phyloP scores from a whole-genome alignment of 2,888 invertebrate species.

The Dromius quadrimaculatus region DNA sequence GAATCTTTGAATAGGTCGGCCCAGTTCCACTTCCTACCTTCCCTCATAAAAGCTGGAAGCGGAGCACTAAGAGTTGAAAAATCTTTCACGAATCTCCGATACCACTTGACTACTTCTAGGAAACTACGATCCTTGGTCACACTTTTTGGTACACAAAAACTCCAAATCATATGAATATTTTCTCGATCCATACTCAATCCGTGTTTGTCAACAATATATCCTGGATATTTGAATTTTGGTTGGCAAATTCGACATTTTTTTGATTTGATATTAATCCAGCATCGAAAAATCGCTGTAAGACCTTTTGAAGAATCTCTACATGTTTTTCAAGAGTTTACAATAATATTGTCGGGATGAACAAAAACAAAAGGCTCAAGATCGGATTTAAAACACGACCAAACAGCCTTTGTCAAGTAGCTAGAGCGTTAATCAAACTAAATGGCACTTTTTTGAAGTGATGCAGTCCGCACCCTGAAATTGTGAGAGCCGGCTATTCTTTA shows the following conservation, averaged over 20 bases:
- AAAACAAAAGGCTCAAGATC: background rate
- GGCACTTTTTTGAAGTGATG: too few relatives aligned
- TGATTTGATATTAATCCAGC: background rate
- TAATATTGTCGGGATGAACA: too few relatives aligned
- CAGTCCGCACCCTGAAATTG: too few relatives aligned
- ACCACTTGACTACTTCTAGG: slow-evolving; percentile 55
- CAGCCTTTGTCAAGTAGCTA: too few relatives aligned
- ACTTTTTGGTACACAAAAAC: slow-evolving; percentile 47
- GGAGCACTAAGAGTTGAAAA: slow-evolving; percentile 38
- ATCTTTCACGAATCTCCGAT: slow-evolving; percentile 49
- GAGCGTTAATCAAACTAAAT: too few relatives aligned
- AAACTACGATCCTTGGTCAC: slow-evolving; percentile 52
- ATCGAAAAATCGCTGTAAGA: background rate
- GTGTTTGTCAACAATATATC: slow-evolving; percentile 45
- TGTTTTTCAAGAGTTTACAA: too few relatives aligned
- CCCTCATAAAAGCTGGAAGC: background rate
- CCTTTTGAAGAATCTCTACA: too few relatives aligned
- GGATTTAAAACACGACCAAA: too few relatives aligned
- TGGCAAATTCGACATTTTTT: slow-evolving; percentile 55
- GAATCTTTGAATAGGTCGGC: slow-evolving; percentile 10
- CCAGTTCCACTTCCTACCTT: background rate
- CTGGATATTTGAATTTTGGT: slow-evolving; percentile 53
- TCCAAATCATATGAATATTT: slow-evolving; percentile 33
- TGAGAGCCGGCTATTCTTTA: too few relatives aligned
- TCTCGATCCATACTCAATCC: slow-evolving; percentile 29